A percentile compares a stretch with the other conserved stretches of the same genome.
Evolutionary conservation across 2,888 invertebrate species (phyloP).

Genomic region (Diaperis boleti): DNA sequence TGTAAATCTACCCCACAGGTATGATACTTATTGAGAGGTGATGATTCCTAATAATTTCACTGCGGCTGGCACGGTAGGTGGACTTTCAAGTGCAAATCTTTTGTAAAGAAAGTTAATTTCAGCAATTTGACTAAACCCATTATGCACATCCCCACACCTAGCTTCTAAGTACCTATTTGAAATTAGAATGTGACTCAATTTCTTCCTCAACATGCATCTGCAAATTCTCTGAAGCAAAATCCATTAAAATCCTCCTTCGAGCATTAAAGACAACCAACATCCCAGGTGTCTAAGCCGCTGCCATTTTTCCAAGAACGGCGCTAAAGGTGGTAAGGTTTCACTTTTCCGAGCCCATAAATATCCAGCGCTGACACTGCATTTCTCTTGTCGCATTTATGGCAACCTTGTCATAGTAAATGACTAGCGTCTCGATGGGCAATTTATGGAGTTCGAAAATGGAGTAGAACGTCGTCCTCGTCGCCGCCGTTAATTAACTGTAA

Average conservation of each 20-base stretch:
- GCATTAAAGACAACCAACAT: slow-evolving; percentile 11
- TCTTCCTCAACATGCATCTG: background rate
- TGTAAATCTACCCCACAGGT: too few relatives aligned
- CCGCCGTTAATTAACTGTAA: slow-evolving; percentile 20
- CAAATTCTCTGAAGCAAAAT: slow-evolving; percentile 16
- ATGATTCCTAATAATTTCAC: too few relatives aligned
- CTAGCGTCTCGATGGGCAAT: background rate
- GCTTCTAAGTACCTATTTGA: background rate
- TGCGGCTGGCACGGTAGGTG: too few relatives aligned
- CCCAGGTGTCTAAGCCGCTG: slow-evolving; percentile 18
- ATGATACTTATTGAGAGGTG: too few relatives aligned
- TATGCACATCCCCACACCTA: background rate
- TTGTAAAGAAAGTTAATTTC: background rate
- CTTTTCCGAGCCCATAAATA: slow-evolving; percentile 11
- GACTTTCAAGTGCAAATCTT: background rate
- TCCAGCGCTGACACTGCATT: slow-evolving; percentile 2
- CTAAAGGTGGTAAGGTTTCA: slow-evolving; percentile 7
- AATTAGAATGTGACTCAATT: background rate
- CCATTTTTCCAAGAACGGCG: slow-evolving; percentile 16
- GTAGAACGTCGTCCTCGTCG: background rate
- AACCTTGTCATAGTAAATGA: slow-evolving; percentile 5
- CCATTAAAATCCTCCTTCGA: slow-evolving; percentile 11
- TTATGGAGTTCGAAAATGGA: background rate
- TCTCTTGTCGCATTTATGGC: slow-evolving; percentile 7
- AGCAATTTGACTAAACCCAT: background rate